A percentile compares a stretch with the other conserved stretches of the same genome.
phyloP scores from a whole-genome alignment of 2,113 vertebrate genomes.

The Boulengeromyrus knoepffleri region DNA sequence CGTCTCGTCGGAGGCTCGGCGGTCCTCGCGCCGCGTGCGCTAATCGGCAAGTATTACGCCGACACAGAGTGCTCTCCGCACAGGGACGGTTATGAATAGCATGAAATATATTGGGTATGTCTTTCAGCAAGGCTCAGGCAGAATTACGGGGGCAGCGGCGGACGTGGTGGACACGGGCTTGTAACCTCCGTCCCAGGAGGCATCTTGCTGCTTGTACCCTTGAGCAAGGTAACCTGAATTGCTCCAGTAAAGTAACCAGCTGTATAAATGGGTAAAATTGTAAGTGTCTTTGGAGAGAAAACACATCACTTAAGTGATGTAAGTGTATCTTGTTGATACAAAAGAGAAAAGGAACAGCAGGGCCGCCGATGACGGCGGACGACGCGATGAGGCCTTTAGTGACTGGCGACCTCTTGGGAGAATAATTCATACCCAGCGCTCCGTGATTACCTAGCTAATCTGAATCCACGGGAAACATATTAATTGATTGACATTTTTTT shows the following conservation, averaged over 20 bases:
- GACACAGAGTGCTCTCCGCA: background rate
- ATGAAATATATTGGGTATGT: background rate
- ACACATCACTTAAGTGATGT: background rate
- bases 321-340: background rate
- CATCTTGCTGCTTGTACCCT: background rate
- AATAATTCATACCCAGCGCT: background rate
- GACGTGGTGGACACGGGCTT: background rate
- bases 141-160: background rate
- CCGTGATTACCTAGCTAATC: background rate
- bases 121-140: background rate
- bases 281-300: background rate
- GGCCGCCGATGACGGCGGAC: background rate
- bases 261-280: background rate
- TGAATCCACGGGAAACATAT: background rate
- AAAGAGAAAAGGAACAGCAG: background rate
- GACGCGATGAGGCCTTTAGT: background rate
- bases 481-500: background rate
- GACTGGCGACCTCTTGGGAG: background rate
- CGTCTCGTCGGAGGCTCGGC: background rate
- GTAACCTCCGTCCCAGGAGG: background rate
- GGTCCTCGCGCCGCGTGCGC: background rate
- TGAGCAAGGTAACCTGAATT: slow-evolving; percentile 7
- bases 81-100: background rate
- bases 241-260: background rate
- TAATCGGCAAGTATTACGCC: background rate